These are phyloP conservation scores for Archips xylosteana DNA, from an alignment of 2,888 invertebrate species.

Conservation along the genomic window DNA sequence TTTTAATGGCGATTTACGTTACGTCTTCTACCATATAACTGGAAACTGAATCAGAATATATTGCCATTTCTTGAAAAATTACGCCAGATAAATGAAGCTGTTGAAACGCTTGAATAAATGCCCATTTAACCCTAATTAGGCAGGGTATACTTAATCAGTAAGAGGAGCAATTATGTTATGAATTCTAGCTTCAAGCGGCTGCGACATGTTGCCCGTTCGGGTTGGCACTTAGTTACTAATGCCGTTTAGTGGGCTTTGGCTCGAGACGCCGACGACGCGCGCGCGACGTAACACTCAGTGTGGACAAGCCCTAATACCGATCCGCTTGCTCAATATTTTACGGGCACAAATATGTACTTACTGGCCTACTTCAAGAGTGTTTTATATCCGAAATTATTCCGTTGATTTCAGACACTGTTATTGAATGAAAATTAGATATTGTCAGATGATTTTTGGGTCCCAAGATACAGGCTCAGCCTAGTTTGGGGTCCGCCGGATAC, in stretches of 20 bases:
- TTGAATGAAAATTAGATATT: too few species aligned
- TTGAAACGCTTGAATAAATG: too few species aligned
- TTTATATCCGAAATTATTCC: background rate
- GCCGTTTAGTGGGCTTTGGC: constrained; percentile 48
- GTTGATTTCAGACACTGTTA: background rate
- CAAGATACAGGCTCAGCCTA: too few species aligned
- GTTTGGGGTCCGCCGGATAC: too few species aligned
- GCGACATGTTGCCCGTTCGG: constrained; percentile 52
- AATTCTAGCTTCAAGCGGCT: constrained; percentile 48
- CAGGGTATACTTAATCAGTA: too few species aligned
- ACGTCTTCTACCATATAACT: too few species aligned
- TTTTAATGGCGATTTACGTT: too few species aligned
- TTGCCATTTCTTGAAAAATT: too few species aligned
- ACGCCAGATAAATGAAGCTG: too few species aligned
- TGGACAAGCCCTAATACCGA: constrained; percentile 11
- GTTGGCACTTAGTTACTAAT: constrained; percentile 59
- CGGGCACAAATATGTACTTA: background rate
- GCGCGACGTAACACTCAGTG: constrained; percentile 17
- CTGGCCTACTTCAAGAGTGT: background rate
- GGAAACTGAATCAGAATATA: too few species aligned
- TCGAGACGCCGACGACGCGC: constrained; percentile 32
- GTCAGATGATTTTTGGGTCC: too few species aligned
- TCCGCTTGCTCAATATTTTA: constrained; percentile 21
- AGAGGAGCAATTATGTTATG: background rate
- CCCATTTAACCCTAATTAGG: too few species aligned